Base-by-base conservation (phyloP, 2,113 vertebrate species). In the Taxidea taxus region DNA sequence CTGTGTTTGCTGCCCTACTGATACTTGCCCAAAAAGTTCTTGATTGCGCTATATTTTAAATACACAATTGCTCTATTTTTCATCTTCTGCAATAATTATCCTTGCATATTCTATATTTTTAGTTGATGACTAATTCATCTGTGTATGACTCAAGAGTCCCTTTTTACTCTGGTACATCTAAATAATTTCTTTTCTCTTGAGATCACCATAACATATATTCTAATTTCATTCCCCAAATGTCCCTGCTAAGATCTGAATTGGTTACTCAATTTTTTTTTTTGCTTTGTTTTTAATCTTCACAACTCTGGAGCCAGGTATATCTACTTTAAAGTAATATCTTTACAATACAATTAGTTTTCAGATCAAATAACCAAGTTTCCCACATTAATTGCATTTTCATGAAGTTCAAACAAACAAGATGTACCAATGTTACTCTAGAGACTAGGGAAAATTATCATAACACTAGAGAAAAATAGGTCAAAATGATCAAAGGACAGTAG, bases 111-210 rank as follows among this genome's bases (percentile, higher is more conserved):
- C 95, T 83, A 37, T 98, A 98, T 98, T 98, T 99, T 99, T 98
- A 98, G 98, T 98, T 98, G 98, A 98, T 99, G 99, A 99, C 96
- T 99, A 98, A 99, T 97, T 98, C 95, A 98, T 98, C 98, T 97
- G 78, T 96, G 87, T 62, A 97, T 97, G 98, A 98, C 96, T 98
- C 97, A 98, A 98, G 94, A 98, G 92, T 77, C 98, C 93, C 89
- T 94, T 98, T 81, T 90, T 97, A 98, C 98, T 95, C 98, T 98
- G 98, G 98, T 94, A 98, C 98, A 98, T 96, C 92, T 97, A 98
- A 98, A 98, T 98, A 95, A 98, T 98, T 97, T 98, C 68, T 98
- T 85, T 97, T 98, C 97, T 97, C 98, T 97, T 97, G 91, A 97
- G 96, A 98, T 98, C 94, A 97, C 92, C 78, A 97, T 58, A 96